Evolutionary conservation across 2,888 invertebrate species (phyloP).

Genomic region (Stictocephala bisonia): DNA sequence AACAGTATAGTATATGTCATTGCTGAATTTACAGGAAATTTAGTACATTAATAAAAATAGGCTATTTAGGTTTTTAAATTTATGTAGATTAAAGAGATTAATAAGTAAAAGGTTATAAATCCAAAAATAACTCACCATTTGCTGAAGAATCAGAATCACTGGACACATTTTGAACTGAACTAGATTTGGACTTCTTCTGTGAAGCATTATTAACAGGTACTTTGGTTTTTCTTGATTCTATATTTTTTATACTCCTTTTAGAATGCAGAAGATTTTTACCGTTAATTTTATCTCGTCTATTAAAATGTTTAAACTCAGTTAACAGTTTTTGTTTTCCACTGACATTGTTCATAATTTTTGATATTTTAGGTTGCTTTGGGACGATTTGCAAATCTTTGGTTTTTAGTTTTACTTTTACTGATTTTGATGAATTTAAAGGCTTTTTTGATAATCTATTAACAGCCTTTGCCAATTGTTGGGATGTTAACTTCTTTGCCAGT

Average conservation of each 20-base stretch:
- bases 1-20: too few relatives aligned
- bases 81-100: background rate
- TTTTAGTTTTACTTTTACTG: background rate
- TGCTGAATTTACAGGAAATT: too few relatives aligned
- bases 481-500: background rate
- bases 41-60: too few relatives aligned
- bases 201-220: background rate
- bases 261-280: background rate
- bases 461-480: background rate
- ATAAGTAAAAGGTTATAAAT: background rate
- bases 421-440: background rate
- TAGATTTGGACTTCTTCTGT: background rate
- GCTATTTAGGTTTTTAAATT: too few relatives aligned
- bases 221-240: conserved; percentile 1
- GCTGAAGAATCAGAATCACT: background rate
- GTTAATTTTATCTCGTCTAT: background rate
- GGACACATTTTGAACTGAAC: background rate
- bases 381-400: background rate
- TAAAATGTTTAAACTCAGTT: conserved; percentile 12
- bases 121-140: background rate
- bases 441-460: background rate
- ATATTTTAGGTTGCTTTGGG: background rate
- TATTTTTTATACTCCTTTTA: background rate
- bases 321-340: conserved; percentile 15
- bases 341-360: background rate